These are phyloP conservation scores for Drosophila oshimai DNA, from an alignment of 1,140 invertebrate genomes.

Conservation along the genomic window DNA sequence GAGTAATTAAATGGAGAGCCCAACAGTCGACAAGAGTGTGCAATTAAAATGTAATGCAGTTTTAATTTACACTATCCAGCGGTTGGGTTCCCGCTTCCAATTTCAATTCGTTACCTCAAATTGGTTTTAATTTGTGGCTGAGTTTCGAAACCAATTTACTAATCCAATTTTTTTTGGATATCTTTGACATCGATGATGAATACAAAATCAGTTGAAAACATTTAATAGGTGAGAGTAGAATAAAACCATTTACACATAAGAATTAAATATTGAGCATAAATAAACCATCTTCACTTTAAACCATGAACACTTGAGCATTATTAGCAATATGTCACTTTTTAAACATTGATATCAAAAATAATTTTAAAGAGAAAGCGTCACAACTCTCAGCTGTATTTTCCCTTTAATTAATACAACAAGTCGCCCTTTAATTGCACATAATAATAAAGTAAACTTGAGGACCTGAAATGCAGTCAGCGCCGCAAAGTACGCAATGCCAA, in stretches of 20 bases:
- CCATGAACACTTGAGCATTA: too few species aligned
- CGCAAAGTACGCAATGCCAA: conserved; percentile 64
- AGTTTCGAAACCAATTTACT: neutral
- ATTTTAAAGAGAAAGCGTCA: neutral
- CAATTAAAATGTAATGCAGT: conserved; percentile 58
- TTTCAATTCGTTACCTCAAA: neutral
- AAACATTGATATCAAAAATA: too few species aligned
- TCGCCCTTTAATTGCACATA: conserved; percentile 18
- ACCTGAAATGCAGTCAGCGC: conserved; percentile 32
- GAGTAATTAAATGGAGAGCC: conserved; percentile 39
- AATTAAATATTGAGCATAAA: too few species aligned
- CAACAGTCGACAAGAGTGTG: conserved; percentile 12
- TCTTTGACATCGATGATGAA: too few species aligned
- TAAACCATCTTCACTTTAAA: too few species aligned
- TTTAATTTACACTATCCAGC: conserved; percentile 43
- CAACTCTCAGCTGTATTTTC: neutral
- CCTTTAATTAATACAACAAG: conserved; percentile 1
- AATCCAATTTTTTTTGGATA: too few species aligned
- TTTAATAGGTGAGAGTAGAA: too few species aligned
- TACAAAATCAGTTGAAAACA: too few species aligned
- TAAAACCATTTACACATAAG: too few species aligned
- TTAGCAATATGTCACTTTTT: too few species aligned
- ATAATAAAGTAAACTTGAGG: conserved; percentile 25
- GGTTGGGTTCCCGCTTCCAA: neutral
- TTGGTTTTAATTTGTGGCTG: neutral